Percentiles rank a stretch among this genome's conserved stretches.
Evolutionary conservation across 2,888 invertebrate genomes (phyloP).

Genomic region (Heliconius ismenius): DNA sequence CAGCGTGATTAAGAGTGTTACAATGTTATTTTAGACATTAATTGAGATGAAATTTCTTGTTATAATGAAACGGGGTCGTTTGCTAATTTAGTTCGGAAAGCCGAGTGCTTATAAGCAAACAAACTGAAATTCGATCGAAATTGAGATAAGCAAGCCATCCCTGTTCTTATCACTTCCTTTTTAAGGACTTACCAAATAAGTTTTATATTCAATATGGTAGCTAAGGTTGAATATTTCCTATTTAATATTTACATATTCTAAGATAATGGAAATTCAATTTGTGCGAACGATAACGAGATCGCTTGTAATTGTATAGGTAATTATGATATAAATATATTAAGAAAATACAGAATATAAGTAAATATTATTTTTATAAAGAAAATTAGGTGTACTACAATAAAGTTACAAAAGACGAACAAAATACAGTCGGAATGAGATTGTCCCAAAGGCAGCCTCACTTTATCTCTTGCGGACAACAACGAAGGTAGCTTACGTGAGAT

Average conservation of each 20-base stretch:
- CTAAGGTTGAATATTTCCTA: constrained; percentile 26
- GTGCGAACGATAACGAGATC: neutral
- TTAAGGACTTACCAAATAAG: constrained; percentile 54
- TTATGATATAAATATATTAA: neutral
- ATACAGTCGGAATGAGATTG: constrained; percentile 22
- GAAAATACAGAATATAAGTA: neutral
- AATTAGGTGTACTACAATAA: neutral
- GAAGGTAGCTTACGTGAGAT: constrained; percentile 65
- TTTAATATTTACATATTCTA: constrained; percentile 25
- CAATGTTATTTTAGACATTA: constrained; percentile 81
- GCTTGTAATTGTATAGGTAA: neutral
- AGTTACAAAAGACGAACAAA: constrained; percentile 10
- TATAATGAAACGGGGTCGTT: constrained; percentile 68
- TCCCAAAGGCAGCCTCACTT: constrained; percentile 56
- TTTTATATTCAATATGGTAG: constrained; percentile 47
- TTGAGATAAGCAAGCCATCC: constrained; percentile 68
- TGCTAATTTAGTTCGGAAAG: constrained; percentile 69
- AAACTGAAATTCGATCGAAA: constrained; percentile 72
- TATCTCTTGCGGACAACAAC: constrained; percentile 74
- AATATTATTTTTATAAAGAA: neutral
- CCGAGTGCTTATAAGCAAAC: constrained; percentile 67
- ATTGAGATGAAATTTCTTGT: constrained; percentile 81
- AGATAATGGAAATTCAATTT: constrained; percentile 16
- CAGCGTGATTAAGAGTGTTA: constrained; percentile 81
- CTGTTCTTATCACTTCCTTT: constrained; percentile 69